Evolutionary conservation across 2,888 invertebrate species (phyloP).

Genomic region (Trichopria drosophilae): DNA sequence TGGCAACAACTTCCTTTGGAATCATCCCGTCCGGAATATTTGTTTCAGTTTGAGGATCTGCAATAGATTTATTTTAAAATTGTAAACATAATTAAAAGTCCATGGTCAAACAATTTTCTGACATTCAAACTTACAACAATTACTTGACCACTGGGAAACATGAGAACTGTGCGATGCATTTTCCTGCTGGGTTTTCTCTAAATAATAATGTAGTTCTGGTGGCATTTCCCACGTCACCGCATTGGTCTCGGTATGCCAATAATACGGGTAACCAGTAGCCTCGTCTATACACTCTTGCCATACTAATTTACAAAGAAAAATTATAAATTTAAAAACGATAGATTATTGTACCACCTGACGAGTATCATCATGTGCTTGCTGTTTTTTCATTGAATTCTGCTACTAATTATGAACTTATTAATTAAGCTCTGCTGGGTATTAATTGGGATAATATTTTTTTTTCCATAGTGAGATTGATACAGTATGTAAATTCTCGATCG

Average conservation of each 20-base stretch:
- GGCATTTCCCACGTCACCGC: slow-evolving; percentile 70
- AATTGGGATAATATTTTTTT: too few relatives aligned
- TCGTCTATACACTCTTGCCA: slow-evolving; percentile 71
- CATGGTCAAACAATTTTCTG: background rate
- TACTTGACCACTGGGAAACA: slow-evolving; percentile 42
- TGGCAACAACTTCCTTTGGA: slow-evolving; percentile 54
- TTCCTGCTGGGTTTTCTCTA: slow-evolving; percentile 39
- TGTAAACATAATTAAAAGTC: background rate
- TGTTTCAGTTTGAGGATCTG: slow-evolving; percentile 49
- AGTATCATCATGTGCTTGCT: too few relatives aligned
- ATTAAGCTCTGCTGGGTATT: too few relatives aligned
- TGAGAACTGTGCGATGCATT: slow-evolving; percentile 34
- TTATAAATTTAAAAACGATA: too few relatives aligned
- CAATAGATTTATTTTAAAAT: slow-evolving; percentile 8
- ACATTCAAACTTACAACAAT: background rate
- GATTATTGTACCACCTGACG: too few relatives aligned
- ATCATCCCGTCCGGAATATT: slow-evolving; percentile 56
- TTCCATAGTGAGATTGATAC: too few relatives aligned
- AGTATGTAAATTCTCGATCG: too few relatives aligned
- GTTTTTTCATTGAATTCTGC: too few relatives aligned
- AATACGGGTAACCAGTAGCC: slow-evolving; percentile 66
- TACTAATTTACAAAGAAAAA: slow-evolving; percentile 30
- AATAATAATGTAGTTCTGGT: slow-evolving; percentile 49
- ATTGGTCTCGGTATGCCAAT: slow-evolving; percentile 68
- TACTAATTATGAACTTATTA: too few relatives aligned